Evolutionary conservation across 2,797 vertebrate genomes (phyloP).

Genomic region (Agapornis canus): DNA sequence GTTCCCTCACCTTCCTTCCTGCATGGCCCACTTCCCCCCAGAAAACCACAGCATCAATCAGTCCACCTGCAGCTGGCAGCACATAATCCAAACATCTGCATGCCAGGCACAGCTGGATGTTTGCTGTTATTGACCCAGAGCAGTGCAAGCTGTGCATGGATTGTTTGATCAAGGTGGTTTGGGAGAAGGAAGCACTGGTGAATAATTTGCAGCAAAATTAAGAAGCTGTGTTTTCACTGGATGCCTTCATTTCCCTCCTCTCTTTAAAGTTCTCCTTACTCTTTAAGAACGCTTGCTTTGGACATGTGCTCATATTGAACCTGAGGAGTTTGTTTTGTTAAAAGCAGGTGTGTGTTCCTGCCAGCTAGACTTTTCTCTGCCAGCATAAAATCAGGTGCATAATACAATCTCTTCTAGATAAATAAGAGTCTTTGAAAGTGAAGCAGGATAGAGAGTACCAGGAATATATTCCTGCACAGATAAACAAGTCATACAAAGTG

Average conservation of each 20-base stretch:
- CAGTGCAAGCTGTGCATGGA: neutral
- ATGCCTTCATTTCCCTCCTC: neutral
- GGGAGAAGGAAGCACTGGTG: neutral
- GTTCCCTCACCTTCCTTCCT: neutral
- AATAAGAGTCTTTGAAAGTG: neutral
- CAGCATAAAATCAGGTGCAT: neutral
- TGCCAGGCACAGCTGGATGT: slow-evolving; percentile 12
- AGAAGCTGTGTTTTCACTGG: slow-evolving; percentile 54
- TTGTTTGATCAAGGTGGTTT: slow-evolving; percentile 54
- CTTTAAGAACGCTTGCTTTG: slow-evolving; percentile 43
- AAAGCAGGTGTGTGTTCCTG: neutral
- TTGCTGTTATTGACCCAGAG: neutral
- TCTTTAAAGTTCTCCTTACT: slow-evolving; percentile 40
- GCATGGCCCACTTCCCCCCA: neutral
- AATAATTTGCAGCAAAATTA: slow-evolving; percentile 58
- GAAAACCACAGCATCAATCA: neutral
- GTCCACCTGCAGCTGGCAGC: neutral
- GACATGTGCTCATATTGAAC: neutral
- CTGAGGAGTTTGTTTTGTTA: slow-evolving; percentile 17
- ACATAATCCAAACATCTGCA: slow-evolving; percentile 3
- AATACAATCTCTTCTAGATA: neutral
- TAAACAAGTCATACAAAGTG: neutral
- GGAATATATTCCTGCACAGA: neutral
- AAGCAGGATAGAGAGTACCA: neutral
- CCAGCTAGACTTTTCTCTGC: slow-evolving; percentile 15